Evolutionary conservation across 2,888 invertebrate species (phyloP).

Genomic region (Brachyptera risi): DNA sequence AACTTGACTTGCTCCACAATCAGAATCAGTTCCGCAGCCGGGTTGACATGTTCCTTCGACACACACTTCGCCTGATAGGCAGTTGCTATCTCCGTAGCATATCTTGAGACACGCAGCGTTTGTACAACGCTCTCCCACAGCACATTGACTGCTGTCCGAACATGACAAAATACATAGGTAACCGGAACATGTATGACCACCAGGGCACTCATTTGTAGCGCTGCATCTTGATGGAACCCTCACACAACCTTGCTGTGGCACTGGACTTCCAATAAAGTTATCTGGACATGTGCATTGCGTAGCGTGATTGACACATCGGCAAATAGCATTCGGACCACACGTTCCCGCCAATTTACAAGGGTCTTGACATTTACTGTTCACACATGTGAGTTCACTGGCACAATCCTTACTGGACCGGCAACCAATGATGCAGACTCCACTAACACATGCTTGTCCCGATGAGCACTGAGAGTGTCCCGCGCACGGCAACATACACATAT

Average conservation of each 20-base stretch:
- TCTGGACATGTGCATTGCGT: constrained; percentile 76
- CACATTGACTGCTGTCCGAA: constrained; percentile 66
- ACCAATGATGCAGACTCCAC: constrained; percentile 74
- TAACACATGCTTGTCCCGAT: constrained; percentile 72
- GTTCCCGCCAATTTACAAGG: constrained; percentile 72
- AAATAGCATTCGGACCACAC: constrained; percentile 82
- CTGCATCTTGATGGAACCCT: constrained; percentile 68
- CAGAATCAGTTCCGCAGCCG: constrained; percentile 77
- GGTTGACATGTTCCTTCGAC: constrained; percentile 74
- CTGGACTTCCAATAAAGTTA: constrained; percentile 83
- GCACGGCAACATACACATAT: constrained; percentile 76
- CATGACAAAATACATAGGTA: constrained; percentile 77
- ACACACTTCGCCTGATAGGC: constrained; percentile 85
- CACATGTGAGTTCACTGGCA: constrained; percentile 68
- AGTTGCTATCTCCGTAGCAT: constrained; percentile 86
- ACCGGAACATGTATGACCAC: constrained; percentile 71
- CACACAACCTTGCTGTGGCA: constrained; percentile 84
- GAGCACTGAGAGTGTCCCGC: constrained; percentile 77
- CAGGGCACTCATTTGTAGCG: constrained; percentile 66
- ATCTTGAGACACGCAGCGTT: constrained; percentile 77
- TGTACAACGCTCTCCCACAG: constrained; percentile 78
- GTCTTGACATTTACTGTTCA: constrained; percentile 79
- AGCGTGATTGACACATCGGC: constrained; percentile 68
- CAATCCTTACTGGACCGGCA: constrained; percentile 84
- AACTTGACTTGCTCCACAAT: constrained; percentile 74